Base-by-base conservation (phyloP, 2,797 vertebrate species). In the Knipowitschia caucasica region DNA sequence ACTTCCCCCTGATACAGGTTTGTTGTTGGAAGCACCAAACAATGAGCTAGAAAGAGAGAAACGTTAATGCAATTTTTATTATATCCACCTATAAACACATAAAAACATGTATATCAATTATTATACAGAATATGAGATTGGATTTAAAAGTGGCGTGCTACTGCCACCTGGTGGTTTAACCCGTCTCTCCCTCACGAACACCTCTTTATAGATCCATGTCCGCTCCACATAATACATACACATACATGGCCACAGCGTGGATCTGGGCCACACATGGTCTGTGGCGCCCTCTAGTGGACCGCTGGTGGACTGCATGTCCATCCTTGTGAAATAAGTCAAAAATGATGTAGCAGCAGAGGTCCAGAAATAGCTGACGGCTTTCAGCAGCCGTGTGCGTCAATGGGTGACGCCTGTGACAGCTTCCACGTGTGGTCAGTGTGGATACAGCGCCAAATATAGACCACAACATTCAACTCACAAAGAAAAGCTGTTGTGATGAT, bases 311-410 rank as follows among this genome's bases (percentile, higher is more conserved):
- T 0, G 44, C 64, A 67, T 0, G 8, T 2, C 24, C 4, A 17
- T 56, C 30, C 15, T 2, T 15, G 53, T 24, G 2, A 25, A 6
- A 43, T 18, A 2, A 3, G 26, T 25, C 21, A 14, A 14, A n/a
- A 20, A 17, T 2, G n/a, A 56, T 51, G 35, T 38, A 38, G 42
- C 42, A 44, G 69, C 73, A 63, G 69, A 17, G 61, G n/a, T 65
- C 62, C 64, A 66, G 51, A 64, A 66, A 73, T 67, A 78, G 63
- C 51, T 43, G 46, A 15, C 27, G 15, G 18, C 40, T 55, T 20
- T 21, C 23, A 23, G 5, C 53, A 23, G 5, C 53, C 42, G 49
- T 1, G 46, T 80, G 77, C 70, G 80, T 79, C 76, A 81, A 78
- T 56, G 67, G 7, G 5, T 78, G 65, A 71, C 50, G 61, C 49